These are phyloP conservation scores for Phocides pigmalion DNA, from an alignment of 1,140 invertebrate genomes.

Conservation along the genomic window DNA sequence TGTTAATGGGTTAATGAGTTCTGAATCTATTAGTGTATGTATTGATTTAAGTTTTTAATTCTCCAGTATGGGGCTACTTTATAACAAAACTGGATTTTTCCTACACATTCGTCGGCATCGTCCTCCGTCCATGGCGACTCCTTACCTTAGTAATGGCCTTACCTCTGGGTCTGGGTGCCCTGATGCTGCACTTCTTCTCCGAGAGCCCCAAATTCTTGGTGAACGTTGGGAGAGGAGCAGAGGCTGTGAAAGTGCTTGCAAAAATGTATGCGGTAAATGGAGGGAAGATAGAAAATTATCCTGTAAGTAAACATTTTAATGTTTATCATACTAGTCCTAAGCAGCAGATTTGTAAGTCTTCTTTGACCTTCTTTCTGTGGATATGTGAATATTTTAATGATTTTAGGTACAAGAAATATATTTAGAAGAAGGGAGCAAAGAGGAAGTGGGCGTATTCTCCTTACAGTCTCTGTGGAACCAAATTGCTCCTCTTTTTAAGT, in stretches of 20 bases:
- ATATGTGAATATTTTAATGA: too few relatives aligned
- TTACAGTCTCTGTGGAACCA: constrained; percentile 60
- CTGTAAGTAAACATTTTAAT: constrained; percentile 48
- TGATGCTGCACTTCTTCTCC: constrained; percentile 85
- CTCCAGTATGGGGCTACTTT: constrained; percentile 66
- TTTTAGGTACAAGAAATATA: constrained; percentile 60
- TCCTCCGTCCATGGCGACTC: constrained; percentile 87
- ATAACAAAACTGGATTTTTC: constrained; percentile 79
- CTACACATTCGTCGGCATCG: constrained; percentile 60
- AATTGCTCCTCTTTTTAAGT: constrained; percentile 64
- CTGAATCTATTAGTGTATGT: too few relatives aligned
- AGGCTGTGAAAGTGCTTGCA: constrained; percentile 83
- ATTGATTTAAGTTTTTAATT: too few relatives aligned
- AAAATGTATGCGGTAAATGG: constrained; percentile 84
- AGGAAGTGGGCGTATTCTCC: constrained; percentile 51
- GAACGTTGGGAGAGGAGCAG: constrained; percentile 81
- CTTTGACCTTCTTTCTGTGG: too few relatives aligned
- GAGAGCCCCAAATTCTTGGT: constrained; percentile 89
- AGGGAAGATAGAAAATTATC: constrained; percentile 62
- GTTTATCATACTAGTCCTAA: too few relatives aligned
- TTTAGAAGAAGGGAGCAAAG: constrained; percentile 56
- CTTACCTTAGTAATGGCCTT: constrained; percentile 86
- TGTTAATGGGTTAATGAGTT: too few relatives aligned
- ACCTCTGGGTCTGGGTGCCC: constrained; percentile 85
- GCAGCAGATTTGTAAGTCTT: too few relatives aligned